A percentile compares a stretch with the other conserved stretches of the same genome.
phyloP scores from a whole-genome alignment of 2,888 invertebrate genomes.

The Aleiodes leptofemur region DNA sequence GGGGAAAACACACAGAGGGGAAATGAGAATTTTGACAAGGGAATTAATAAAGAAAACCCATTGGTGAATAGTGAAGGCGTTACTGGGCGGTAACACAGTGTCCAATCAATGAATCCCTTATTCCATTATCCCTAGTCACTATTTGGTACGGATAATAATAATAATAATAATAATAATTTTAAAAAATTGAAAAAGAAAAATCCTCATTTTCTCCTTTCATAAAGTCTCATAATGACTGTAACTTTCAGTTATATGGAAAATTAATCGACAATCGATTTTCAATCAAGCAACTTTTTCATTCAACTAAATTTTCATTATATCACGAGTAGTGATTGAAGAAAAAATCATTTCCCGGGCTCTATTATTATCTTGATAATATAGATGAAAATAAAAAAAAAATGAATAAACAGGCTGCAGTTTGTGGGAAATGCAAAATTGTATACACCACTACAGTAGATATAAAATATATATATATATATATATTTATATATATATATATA shows the following conservation, averaged over 20 bases:
- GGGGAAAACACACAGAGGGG: conserved; percentile 25
- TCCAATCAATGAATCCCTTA: conserved; percentile 61
- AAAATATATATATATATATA: no score
- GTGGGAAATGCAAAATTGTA: conserved; percentile 34
- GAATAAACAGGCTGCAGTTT: conserved; percentile 49
- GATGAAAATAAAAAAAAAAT: conserved; percentile 50
- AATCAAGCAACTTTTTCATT: conserved; percentile 26
- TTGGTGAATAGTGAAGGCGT: conserved; percentile 58
- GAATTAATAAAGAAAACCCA: conserved; percentile 50
- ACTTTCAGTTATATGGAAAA: conserved; percentile 18
- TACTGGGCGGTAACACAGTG: conserved; percentile 65
- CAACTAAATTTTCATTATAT: conserved; percentile 17
- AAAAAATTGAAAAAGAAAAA: conserved; percentile 2
- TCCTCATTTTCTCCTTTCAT: neutral
- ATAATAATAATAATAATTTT: no score
- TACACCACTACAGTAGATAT: conserved; percentile 45
- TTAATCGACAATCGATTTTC: conserved; percentile 38
- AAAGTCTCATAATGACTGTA: neutral
- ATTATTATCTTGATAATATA: conserved; percentile 31
- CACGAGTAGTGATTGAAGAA: conserved; percentile 17
- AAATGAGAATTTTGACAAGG: conserved; percentile 51
- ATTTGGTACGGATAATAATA: neutral
- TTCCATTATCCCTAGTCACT: conserved; percentile 40
- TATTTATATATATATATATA: conserved; percentile 33
- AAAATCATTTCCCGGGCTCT: conserved; percentile 10